These are phyloP conservation scores for Vulpes vulpes DNA, from an alignment of 2,113 vertebrate genomes.

Conservation along the genomic window DNA sequence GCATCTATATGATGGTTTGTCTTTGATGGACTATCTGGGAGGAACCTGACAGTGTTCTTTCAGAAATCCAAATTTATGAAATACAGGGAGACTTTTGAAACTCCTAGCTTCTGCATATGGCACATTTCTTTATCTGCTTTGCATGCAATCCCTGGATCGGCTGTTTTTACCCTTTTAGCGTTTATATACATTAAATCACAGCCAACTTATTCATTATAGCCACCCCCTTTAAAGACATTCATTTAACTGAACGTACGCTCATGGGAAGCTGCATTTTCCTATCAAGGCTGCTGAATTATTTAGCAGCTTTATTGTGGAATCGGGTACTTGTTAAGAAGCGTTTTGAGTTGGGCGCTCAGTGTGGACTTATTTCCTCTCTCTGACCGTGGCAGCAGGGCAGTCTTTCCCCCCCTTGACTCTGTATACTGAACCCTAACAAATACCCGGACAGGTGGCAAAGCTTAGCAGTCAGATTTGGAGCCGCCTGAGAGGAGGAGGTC, in stretches of 20 bases:
- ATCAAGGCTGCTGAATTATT: conserved; percentile 79
- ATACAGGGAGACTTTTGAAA: conserved; percentile 83
- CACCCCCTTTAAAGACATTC: conserved; percentile 76
- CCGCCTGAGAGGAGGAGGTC: background rate
- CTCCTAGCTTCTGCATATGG: conserved; percentile 69
- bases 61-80: conserved; percentile 83
- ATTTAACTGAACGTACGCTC: conserved; percentile 71
- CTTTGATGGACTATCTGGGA: conserved; percentile 68
- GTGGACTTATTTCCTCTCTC: conserved; percentile 42
- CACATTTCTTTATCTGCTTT: conserved; percentile 79
- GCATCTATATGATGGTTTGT: conserved; percentile 78
- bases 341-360: conserved; percentile 58
- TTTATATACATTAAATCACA: conserved; percentile 70
- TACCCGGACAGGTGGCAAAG: conserved; percentile 38
- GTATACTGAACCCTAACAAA: background rate
- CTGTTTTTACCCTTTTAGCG: conserved; percentile 73
- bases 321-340: conserved; percentile 73
- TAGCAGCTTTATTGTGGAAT: conserved; percentile 84
- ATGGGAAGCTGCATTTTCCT: conserved; percentile 79
- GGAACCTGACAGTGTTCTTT: conserved; percentile 82
- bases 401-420: background rate
- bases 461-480: conserved; percentile 48
- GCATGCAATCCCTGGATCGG: background rate
- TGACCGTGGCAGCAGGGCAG: background rate
- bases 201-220: conserved; percentile 77